A percentile compares a stretch with the other conserved stretches of the same genome.
These are phyloP conservation scores for Aradophagus sp. DNA, from an alignment of 1,140 invertebrate species.

Conservation along the genomic window DNA sequence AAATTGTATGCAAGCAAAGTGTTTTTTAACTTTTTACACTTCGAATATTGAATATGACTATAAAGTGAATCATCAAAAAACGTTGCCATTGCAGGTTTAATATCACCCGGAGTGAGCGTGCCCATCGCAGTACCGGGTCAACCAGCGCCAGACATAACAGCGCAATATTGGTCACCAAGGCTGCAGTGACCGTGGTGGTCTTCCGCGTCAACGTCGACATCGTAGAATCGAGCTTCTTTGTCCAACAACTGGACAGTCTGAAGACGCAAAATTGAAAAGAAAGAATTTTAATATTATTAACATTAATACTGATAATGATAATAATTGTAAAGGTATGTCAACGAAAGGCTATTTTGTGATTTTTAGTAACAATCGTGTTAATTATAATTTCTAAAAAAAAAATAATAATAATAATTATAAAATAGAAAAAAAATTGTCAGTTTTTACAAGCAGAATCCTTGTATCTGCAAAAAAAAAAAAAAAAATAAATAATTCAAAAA, in stretches of 20 bases:
- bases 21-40: too few species aligned
- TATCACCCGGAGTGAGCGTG: conserved; percentile 82
- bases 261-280: conserved; percentile 8
- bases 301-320: conserved; percentile 2
- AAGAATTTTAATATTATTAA: neutral
- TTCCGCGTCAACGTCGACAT: conserved; percentile 67
- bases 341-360: conserved; percentile 31
- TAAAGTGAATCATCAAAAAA: too few species aligned
- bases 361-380: too few species aligned
- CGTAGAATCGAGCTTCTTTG: conserved; percentile 64
- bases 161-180: conserved; percentile 80
- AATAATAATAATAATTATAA: too few species aligned
- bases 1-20: too few species aligned
- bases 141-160: conserved; percentile 77
- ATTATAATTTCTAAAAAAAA: too few species aligned
- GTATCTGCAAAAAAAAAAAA: too few species aligned
- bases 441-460: too few species aligned
- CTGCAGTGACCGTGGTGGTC: conserved; percentile 78
- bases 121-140: conserved; percentile 82
- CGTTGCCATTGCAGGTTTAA: conserved; percentile 79
- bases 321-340: conserved; percentile 20
- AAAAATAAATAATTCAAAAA: too few species aligned
- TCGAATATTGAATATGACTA: too few species aligned
- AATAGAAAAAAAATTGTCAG: too few species aligned
- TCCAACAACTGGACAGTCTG: conserved; percentile 44